These are phyloP conservation scores for Phalera bucephala DNA, from an alignment of 2,888 invertebrate species.

Conservation along the genomic window DNA sequence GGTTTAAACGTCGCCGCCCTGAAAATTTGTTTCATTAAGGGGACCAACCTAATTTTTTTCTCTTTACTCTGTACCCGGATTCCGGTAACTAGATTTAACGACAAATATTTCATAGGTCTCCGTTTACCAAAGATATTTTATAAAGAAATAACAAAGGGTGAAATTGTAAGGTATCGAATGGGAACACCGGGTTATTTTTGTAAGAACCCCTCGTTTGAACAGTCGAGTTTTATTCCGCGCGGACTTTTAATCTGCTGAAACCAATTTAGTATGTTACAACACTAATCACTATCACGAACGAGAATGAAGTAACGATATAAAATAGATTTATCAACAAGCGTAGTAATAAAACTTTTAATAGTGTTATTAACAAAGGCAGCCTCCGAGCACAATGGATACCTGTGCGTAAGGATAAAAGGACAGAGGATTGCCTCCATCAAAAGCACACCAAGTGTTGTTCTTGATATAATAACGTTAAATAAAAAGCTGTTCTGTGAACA, in stretches of 20 bases:
- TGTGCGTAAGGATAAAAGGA: conserved; percentile 55
- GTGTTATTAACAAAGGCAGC: conserved; percentile 40
- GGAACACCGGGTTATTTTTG: conserved; percentile 42
- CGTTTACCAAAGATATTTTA: conserved; percentile 53
- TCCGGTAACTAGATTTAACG: conserved; percentile 47
- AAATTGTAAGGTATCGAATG: conserved; percentile 51
- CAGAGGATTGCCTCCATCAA: conserved; percentile 64
- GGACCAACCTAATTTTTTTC: conserved; percentile 65
- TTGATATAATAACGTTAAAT: conserved; percentile 76
- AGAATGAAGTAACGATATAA: too few species aligned
- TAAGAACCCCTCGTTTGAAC: conserved; percentile 30
- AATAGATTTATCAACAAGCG: too few species aligned
- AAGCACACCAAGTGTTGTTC: conserved; percentile 71
- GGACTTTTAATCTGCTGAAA: not conserved
- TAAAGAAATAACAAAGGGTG: conserved; percentile 52
- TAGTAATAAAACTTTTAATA: conserved; percentile 34
- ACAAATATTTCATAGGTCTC: conserved; percentile 60
- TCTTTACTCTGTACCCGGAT: conserved; percentile 49
- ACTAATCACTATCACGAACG: too few species aligned
- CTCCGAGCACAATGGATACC: conserved; percentile 33
- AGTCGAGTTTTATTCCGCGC: conserved; percentile 15
- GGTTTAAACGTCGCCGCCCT: conserved; percentile 74
- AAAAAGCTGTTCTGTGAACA: conserved; percentile 76
- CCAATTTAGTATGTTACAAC: not conserved
- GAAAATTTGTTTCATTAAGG: conserved; percentile 80